A percentile compares a stretch with the other conserved stretches of the same genome.
phyloP scores from a whole-genome alignment of 2,113 vertebrate genomes.

The Grus americana region DNA sequence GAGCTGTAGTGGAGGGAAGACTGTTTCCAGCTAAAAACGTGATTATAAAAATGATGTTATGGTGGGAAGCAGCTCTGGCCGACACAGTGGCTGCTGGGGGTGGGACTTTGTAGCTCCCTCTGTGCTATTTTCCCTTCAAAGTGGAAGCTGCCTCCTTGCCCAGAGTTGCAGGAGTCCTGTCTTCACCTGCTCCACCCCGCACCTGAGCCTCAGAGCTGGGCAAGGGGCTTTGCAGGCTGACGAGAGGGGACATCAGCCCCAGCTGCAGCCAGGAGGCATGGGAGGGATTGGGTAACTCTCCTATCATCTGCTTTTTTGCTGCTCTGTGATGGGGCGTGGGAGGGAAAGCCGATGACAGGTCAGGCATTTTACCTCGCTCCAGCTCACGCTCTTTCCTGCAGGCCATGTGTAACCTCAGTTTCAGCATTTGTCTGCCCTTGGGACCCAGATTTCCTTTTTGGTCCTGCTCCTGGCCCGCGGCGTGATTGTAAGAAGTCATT shows the following conservation, averaged over 20 bases:
- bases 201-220: neutral
- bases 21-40: neutral
- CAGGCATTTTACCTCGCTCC: neutral
- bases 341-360: neutral
- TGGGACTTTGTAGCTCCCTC: neutral
- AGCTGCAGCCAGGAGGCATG: rapidly evolving
- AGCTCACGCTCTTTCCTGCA: neutral
- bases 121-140: neutral
- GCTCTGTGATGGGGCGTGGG: neutral
- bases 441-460: neutral
- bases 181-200: neutral
- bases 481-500: neutral
- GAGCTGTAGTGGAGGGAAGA: neutral
- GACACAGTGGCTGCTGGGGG: neutral
- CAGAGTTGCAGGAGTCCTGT: neutral
- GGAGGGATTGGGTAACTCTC: neutral
- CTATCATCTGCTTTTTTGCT: neutral
- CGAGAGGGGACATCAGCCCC: neutral
- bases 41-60: neutral
- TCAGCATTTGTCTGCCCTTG: neutral
- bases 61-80: neutral
- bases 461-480: neutral
- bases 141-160: neutral
- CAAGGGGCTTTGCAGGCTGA: neutral
- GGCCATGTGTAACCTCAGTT: neutral